Base-by-base conservation (phyloP, 2,113 vertebrate species). In the Lagopus muta region DNA sequence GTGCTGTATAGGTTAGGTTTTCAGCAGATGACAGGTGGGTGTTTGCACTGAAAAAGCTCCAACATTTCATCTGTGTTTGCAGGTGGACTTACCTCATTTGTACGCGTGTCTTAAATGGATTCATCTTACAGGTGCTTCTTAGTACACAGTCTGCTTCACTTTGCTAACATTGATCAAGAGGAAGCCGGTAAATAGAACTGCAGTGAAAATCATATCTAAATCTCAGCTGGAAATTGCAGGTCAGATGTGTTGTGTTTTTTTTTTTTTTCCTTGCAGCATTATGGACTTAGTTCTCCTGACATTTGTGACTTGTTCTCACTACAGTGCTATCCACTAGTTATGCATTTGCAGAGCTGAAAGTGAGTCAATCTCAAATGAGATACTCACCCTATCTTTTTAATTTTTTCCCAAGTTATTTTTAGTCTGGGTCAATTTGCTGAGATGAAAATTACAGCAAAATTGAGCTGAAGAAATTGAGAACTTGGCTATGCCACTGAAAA, bases 221-320 rank as follows among this genome's bases (percentile, higher is more conserved):
- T 65, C 64, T 85, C 10, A 22, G 19, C 10, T 34, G 21, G 22
- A 10, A 28, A 25, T n/a, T 88, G 78, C 2, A 0, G 22, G 38
- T 93, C 70, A 79, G 38, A 50, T 24, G 24, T 27, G 50, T 47
- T 47, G 8, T 25, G 50, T 11, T 47, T 8, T 25, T 11, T 27
- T n/a, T 52, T 14, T 50, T 27, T 52, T 55, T 30, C 9, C 27
- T 78, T 78, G 54, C 74, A 54, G 42, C 0, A 0, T 4, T 1
- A 4, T 43, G 54, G 36, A 27, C 50, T 72, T 40, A 27, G 65
- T 64, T 4, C 64, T 82, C 40, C 48, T 45, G 62, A 45, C 30
- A 36, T 78, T 67, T 87, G 47, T 21, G 65, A 7, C 17, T 28
- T 73, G 43, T 72, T 89, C 58, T 82, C 75, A 52, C 21, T 21